Evolutionary conservation across 1,140 invertebrate species (phyloP).

Genomic region (Drosophila dunni): DNA sequence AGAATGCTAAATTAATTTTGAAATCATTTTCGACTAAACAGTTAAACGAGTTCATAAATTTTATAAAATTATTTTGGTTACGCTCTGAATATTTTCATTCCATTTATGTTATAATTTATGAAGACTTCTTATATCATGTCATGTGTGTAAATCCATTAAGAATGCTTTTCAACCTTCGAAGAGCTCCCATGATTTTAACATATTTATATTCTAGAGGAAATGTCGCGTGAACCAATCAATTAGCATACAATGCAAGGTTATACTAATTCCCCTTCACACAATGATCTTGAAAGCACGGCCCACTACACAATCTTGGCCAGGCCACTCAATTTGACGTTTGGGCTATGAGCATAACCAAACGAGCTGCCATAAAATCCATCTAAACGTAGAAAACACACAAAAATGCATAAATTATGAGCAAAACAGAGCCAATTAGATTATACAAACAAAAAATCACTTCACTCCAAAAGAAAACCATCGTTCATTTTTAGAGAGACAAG

Average conservation of each 20-base stretch:
- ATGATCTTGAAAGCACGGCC: conserved; percentile 1
- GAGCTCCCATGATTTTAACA: background rate
- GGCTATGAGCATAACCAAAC: conserved; percentile 41
- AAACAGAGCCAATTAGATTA: conserved; percentile 41
- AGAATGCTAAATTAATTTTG: conserved; percentile 18
- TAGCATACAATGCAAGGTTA: conserved; percentile 53
- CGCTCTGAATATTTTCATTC: conserved; percentile 12
- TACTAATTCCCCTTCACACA: conserved; percentile 37
- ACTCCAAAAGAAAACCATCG: conserved; percentile 21
- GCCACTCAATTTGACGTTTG: conserved; percentile 2
- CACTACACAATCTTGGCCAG: conserved; percentile 7
- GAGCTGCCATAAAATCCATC: conserved; percentile 43
- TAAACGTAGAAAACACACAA: conserved; percentile 25
- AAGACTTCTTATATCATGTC: background rate
- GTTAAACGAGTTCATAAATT: conserved; percentile 19
- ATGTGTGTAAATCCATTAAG: conserved; percentile 11
- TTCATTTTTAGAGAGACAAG: conserved; percentile 29
- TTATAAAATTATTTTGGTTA: background rate
- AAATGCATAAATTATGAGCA: conserved; percentile 44
- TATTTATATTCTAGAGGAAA: conserved; percentile 26
- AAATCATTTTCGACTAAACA: conserved; percentile 29
- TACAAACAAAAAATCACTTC: conserved; percentile 33
- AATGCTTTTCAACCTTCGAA: conserved; percentile 21
- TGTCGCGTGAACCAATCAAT: conserved; percentile 2
- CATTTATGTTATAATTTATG: conserved; percentile 18